A percentile compares a stretch with the other conserved stretches of the same genome.
Conservation (phyloP, 2,888 invertebrate genomes). For the Cheiracanthium punctorium region DNA sequence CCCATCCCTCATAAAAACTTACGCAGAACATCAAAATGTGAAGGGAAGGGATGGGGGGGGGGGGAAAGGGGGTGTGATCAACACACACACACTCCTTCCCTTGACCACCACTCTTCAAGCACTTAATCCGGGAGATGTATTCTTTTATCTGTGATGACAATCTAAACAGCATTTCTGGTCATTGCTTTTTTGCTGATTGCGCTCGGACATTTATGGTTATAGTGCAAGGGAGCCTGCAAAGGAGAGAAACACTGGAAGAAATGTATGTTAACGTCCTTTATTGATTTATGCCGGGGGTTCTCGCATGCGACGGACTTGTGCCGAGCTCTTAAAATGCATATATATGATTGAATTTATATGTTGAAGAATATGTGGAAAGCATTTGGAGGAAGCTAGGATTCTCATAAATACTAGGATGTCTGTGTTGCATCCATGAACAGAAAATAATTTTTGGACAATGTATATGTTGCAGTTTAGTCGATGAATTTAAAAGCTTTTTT, state of each 20-base stretch:
- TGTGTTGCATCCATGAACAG: too few relatives aligned
- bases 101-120: conserved; percentile 37
- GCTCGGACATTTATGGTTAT: neutral
- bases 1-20: conserved; percentile 36
- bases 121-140: conserved; percentile 60
- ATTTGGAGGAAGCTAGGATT: too few relatives aligned
- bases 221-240: neutral
- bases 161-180: conserved; percentile 48
- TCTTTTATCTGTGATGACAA: conserved; percentile 61
- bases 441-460: too few relatives aligned
- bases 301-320: neutral
- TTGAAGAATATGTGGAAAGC: too few relatives aligned
- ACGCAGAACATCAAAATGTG: conserved; percentile 18
- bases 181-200: conserved; percentile 11
- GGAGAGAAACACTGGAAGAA: too few relatives aligned
- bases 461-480: too few relatives aligned
- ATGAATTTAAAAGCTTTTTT: too few relatives aligned
- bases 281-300: neutral
- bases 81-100: neutral
- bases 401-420: too few relatives aligned
- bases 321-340: too few relatives aligned
- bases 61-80: neutral
- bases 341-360: too few relatives aligned
- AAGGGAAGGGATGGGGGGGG: neutral
- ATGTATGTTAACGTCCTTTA: neutral